Percentiles rank a stretch among this genome's conserved stretches.
Conservation (phyloP, 2,888 invertebrate genomes). For the Drosophila mimica region DNA sequence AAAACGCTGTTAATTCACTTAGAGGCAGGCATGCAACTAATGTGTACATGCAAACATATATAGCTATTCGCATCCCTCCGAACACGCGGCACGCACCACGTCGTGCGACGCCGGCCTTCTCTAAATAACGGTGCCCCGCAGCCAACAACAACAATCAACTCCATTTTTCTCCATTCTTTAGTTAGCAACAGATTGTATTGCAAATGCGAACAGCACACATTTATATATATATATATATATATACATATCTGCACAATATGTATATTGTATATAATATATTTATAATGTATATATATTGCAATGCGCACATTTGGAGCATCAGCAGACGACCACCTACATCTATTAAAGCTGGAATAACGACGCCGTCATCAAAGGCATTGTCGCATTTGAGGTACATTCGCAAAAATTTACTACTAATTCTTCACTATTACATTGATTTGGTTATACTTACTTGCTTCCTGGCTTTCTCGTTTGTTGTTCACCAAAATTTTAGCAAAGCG, state of each 20-base stretch:
- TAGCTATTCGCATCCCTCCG: background rate
- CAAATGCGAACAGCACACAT: background rate
- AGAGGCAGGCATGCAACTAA: background rate
- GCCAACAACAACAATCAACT: conserved; percentile 10
- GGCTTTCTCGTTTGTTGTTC: conserved; percentile 22
- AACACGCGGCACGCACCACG: conserved; percentile 56
- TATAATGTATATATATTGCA: background rate
- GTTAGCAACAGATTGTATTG: conserved; percentile 14
- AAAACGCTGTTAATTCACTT: background rate
- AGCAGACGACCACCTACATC: conserved; percentile 16
- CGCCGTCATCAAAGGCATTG: conserved; percentile 17
- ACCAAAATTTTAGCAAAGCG: conserved; percentile 18
- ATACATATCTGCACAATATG: background rate
- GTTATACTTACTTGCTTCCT: conserved; percentile 47
- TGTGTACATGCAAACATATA: background rate
- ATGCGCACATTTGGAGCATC: conserved; percentile 16
- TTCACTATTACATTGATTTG: background rate
- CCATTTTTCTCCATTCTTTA: background rate
- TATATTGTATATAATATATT: background rate
- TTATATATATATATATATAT: background rate
- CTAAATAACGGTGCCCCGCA: conserved; percentile 4
- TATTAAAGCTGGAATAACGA: conserved; percentile 9
- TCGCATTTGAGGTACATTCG: conserved; percentile 16
- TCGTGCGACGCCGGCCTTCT: conserved; percentile 50
- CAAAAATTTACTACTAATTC: conserved; percentile 12